A percentile compares a stretch with the other conserved stretches of the same genome.
Evolutionary conservation across 2,888 invertebrate species (phyloP).

Genomic region (Scaptomyza reducta): DNA sequence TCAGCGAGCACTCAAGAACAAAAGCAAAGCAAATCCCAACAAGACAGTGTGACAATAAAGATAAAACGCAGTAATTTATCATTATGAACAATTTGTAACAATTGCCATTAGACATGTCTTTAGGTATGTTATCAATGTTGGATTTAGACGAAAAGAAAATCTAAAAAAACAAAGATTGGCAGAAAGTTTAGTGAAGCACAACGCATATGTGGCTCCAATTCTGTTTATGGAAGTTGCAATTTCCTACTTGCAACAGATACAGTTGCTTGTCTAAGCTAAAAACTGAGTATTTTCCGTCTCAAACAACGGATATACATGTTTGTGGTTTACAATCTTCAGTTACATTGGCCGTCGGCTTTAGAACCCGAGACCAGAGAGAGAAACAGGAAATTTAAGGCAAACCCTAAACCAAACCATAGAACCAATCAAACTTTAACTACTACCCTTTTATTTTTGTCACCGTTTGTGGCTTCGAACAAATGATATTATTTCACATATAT

Average conservation of each 20-base stretch:
- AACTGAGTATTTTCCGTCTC: slow-evolving; percentile 11
- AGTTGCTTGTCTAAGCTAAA: slow-evolving; percentile 7
- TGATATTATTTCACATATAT: slow-evolving; percentile 38
- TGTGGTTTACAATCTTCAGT: slow-evolving; percentile 28
- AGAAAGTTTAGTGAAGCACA: slow-evolving; percentile 52
- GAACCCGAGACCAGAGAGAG: slow-evolving; percentile 1
- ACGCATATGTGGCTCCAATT: slow-evolving; percentile 34
- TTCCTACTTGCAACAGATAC: slow-evolving; percentile 47
- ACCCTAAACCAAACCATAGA: slow-evolving; percentile 48
- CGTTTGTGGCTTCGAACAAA: slow-evolving; percentile 14
- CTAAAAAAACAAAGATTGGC: slow-evolving; percentile 22
- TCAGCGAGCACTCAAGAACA: slow-evolving; percentile 12
- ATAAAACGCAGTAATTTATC: slow-evolving; percentile 56
- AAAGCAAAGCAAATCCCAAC: slow-evolving; percentile 17
- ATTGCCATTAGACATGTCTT: slow-evolving; percentile 19
- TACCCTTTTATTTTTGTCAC: slow-evolving; percentile 4
- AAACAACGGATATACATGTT: slow-evolving; percentile 17
- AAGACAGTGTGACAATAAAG: slow-evolving; percentile 29
- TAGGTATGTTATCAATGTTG: neutral
- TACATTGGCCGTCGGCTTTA: slow-evolving; percentile 38
- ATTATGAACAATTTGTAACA: slow-evolving; percentile 55
- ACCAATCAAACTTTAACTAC: slow-evolving; percentile 55
- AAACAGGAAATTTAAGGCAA: slow-evolving; percentile 31
- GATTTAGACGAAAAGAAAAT: slow-evolving; percentile 2
- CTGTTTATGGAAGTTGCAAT: slow-evolving; percentile 64